Conservation (phyloP, 2,797 vertebrate species). For the Leontocebus nigricollis region DNA sequence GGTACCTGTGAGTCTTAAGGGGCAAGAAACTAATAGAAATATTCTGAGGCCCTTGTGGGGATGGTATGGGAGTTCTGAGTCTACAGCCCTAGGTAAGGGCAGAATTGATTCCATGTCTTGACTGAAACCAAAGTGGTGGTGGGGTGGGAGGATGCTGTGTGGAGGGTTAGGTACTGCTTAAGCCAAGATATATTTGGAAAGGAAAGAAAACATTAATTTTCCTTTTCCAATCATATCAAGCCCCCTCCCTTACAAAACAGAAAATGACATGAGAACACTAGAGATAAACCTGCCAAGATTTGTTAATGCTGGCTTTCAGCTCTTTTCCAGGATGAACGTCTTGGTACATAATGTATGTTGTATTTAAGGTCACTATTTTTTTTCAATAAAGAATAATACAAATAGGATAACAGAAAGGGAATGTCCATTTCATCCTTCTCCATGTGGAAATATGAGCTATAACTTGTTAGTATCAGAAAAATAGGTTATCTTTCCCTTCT, state of each 20-base stretch:
- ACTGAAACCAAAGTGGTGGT: not conserved
- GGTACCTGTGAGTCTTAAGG: not conserved
- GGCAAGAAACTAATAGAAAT: not conserved
- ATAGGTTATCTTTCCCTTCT: not conserved
- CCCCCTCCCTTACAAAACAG: not conserved
- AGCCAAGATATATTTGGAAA: not conserved
- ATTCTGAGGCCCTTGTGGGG: not conserved
- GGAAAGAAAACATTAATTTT: not conserved
- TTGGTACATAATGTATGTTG: not conserved
- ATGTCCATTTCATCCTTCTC: not conserved
- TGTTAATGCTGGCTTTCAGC: not conserved
- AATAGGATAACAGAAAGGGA: not conserved
- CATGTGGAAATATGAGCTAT: not conserved
- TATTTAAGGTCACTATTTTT: not conserved
- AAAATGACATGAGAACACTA: not conserved
- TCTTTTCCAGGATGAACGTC: not conserved
- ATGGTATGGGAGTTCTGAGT: no score
- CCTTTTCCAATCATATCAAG: not conserved
- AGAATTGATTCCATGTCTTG: not conserved
- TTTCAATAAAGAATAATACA: not conserved
- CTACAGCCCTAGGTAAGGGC: fast-evolving
- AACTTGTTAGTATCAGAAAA: not conserved
- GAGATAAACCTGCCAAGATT: not conserved
- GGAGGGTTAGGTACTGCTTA: not conserved
- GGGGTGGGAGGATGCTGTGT: not conserved